Evolutionary conservation across 2,888 invertebrate species (phyloP).

Genomic region (Drosophila histrio): DNA sequence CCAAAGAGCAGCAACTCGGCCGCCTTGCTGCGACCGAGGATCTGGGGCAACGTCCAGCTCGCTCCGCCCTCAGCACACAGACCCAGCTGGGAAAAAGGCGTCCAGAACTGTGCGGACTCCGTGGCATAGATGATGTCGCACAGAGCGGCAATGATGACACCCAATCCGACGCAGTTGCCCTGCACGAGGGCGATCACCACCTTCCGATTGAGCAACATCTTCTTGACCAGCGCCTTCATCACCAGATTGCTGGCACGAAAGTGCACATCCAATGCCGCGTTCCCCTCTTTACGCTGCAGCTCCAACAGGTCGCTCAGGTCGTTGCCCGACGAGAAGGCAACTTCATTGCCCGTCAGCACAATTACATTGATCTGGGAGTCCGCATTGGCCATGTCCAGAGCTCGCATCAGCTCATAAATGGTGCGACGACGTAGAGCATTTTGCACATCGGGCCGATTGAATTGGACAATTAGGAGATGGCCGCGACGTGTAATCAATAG

Average conservation of each 20-base stretch:
- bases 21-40: conserved; percentile 92
- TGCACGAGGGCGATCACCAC: conserved; percentile 94
- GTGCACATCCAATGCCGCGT: conserved; percentile 70
- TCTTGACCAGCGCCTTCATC: conserved; percentile 87
- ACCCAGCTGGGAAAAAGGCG: conserved; percentile 94
- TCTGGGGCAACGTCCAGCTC: conserved; percentile 91
- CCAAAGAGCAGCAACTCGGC: conserved; percentile 88
- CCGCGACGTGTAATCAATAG: conserved; percentile 80
- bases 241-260: conserved; percentile 73
- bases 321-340: conserved; percentile 66
- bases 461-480: conserved; percentile 86
- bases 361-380: conserved; percentile 89
- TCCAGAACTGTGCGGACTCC: conserved; percentile 92
- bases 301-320: conserved; percentile 55
- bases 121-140: conserved; percentile 95
- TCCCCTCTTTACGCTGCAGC: conserved; percentile 22
- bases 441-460: conserved; percentile 90
- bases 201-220: conserved; percentile 94
- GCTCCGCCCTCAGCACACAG: conserved; percentile 95
- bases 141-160: conserved; percentile 90
- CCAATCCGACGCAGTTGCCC: conserved; percentile 96
- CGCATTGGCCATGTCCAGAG: conserved; percentile 88
- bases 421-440: conserved; percentile 91
- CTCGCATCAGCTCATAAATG: conserved; percentile 87
- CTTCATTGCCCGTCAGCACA: conserved; percentile 87